Evolutionary conservation across 2,113 vertebrate genomes (phyloP), one percentile per base, ranked within the genome.

Genomic region (Haemorhous mexicanus): DNA sequence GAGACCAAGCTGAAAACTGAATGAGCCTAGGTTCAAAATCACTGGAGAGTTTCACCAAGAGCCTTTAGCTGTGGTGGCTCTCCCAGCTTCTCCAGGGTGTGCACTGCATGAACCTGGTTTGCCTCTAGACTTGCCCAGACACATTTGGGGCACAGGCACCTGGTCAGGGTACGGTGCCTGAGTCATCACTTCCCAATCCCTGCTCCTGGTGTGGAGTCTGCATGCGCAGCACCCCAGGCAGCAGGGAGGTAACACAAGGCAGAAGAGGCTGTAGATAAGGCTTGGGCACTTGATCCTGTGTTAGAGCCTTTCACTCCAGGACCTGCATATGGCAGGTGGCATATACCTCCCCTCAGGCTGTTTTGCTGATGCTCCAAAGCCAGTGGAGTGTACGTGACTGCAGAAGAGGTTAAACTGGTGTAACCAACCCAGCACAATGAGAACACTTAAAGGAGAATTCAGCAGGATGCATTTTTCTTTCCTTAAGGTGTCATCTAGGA

Each of bases 361-460:
- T 87, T 63, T 87, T 63, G 37, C 85, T 58, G 70, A 35, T 90
- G 76, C 44, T 80, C 59, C 30, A 26, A 77, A 91, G 52, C 43
- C 75, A 76, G 6, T 11, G 50, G n/a, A 58, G 53, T 17, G 37
- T 90, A 91, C 9, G 4, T 90, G 85, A 89, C 68, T 41, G 52
- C 59, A 70, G 80, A 70, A 81, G 92, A 92, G 28, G 90, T 84
- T 86, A 70, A 93, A 92, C 79, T 69, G 39, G 75, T 84, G 83
- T 53, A 84, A 89, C 79, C 41, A 67, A 92, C 37, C 26, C 73
- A 58, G 64, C 32, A 78, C 68, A 68, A 33, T n/a, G 28, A 78
- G 49, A 91, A 21, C 66, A 72, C 44, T 93, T 59, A n/a, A 1
- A 56, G 23, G 55, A 86, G 59, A 80, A 77, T 92, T 73, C 52